A percentile compares a stretch with the other conserved stretches of the same genome.
Conservation (phyloP, 2,888 invertebrate species). For the Pristionchus entomophagus region DNA sequence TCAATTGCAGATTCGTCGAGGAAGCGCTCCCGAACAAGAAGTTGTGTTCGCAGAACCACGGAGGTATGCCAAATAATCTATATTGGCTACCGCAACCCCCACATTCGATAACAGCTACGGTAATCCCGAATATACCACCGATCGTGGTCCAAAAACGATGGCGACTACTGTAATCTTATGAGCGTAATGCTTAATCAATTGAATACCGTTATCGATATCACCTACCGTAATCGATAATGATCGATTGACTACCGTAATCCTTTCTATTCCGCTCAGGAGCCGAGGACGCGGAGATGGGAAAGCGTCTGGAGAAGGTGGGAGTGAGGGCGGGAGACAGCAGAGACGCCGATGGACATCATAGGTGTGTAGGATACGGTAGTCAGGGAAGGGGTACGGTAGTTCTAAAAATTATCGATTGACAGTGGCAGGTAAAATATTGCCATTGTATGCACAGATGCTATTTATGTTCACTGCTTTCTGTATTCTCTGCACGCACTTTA, state of each 20-base stretch:
- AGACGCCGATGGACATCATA: conserved; percentile 87
- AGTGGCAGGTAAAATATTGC: too few species aligned
- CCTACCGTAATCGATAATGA: conserved; percentile 54
- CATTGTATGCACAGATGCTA: too few species aligned
- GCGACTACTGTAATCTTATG: background rate
- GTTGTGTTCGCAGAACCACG: conserved; percentile 80
- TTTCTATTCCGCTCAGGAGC: conserved; percentile 82
- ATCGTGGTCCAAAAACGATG: too few species aligned
- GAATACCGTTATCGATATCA: background rate
- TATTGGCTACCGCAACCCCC: background rate
- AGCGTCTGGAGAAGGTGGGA: conserved; percentile 88
- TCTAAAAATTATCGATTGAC: background rate
- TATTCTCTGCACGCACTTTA: too few species aligned
- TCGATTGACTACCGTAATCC: too few species aligned
- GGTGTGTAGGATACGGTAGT: conserved; percentile 76
- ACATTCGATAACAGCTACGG: background rate
- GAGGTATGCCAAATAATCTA: conserved; percentile 49
- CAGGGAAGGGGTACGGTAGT: background rate
- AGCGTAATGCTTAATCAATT: background rate
- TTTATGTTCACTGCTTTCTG: too few species aligned
- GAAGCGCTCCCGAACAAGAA: conserved; percentile 84
- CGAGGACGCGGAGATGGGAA: conserved; percentile 94
- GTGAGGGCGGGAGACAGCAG: conserved; percentile 91
- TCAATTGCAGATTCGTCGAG: conserved; percentile 80
- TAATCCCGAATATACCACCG: too few species aligned